Base-by-base conservation (phyloP, 1,140 invertebrate species). In the Cotesia glomerata region DNA sequence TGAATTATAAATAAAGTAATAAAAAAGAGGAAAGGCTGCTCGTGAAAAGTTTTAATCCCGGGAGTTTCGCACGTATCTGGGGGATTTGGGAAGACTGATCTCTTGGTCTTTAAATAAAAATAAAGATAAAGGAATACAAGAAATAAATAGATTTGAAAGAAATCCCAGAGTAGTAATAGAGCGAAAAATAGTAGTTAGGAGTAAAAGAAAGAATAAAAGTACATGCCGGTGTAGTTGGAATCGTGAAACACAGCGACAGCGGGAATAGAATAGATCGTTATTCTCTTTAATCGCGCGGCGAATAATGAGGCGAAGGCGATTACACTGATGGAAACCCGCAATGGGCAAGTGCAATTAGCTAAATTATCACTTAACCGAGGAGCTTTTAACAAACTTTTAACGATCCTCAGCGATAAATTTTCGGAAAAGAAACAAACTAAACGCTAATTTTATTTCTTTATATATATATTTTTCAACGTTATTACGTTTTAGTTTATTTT, bases 241-340 rank as follows among this genome's bases (percentile, higher is more conserved):
- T 54, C 39, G 8, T 45, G 39, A 45, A 45, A 45, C 39, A 45
- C 39, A 45, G 39, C 39, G 39, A 45, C 39, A 45, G 39, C 39
- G 39, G 39, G 39, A 45, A 45, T 45, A 45, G 39, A 45, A 45
- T 45, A 45, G 39, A 68, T 64, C 74, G 76, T 77, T 78, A 72
- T 73, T 77, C 76, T 80, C 78, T 81, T 81, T 81, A 81, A 80
- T 82, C 79, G 81, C 73, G 65, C 77, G 74, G 76, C 73, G 79
- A 81, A 82, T 82, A 82, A 81, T 82, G 80, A 81, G 79, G 76
- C 78, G 69, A 79, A 54, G 18, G 65, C 76, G 79, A 81, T 81
- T 79, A 81, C 76, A 72, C 79, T 81, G 80, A 82, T 80, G 80
- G 76, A 82, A 75, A 74, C 71, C 78, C 67, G 49, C 69, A 58